These are phyloP conservation scores for Papilio polytes DNA, from an alignment of 1,140 invertebrate genomes.

Conservation along the genomic window DNA sequence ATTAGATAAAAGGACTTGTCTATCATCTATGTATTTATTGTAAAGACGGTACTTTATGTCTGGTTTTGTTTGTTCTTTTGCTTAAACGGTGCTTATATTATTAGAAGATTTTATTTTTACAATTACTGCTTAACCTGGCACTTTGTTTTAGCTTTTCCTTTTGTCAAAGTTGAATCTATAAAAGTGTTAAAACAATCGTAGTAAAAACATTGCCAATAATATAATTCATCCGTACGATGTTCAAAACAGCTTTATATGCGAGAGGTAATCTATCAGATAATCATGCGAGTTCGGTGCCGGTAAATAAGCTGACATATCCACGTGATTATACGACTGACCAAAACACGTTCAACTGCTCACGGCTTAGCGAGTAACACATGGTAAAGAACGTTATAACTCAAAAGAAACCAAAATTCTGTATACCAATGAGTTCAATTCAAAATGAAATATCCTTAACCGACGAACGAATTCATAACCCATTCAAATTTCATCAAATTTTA, in stretches of 20 bases:
- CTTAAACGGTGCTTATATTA: no score
- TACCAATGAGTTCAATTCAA: no score
- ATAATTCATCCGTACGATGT: neutral
- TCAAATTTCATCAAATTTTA: no score
- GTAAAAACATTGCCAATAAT: neutral
- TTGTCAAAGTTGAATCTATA: neutral
- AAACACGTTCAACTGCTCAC: slow-evolving; percentile 39
- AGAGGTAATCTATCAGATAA: slow-evolving; percentile 48
- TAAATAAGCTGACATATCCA: slow-evolving; percentile 53
- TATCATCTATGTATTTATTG: no score
- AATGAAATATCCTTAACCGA: neutral
- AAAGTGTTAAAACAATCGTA: neutral
- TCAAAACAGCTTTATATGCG: slow-evolving; percentile 37
- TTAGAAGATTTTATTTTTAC: neutral
- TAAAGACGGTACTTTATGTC: no score
- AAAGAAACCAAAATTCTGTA: neutral
- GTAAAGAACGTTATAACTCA: neutral
- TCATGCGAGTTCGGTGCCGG: slow-evolving; percentile 47
- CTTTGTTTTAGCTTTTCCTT: neutral
- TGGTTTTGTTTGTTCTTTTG: no score
- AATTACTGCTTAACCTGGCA: neutral
- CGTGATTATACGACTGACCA: slow-evolving; percentile 47
- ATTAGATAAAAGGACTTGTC: no score
- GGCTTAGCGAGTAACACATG: neutral
- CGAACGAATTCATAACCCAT: no score